Evolutionary conservation across 2,113 vertebrate genomes (phyloP), one percentile per base, ranked within the genome.

Genomic region (Osmerus eperlanus): DNA sequence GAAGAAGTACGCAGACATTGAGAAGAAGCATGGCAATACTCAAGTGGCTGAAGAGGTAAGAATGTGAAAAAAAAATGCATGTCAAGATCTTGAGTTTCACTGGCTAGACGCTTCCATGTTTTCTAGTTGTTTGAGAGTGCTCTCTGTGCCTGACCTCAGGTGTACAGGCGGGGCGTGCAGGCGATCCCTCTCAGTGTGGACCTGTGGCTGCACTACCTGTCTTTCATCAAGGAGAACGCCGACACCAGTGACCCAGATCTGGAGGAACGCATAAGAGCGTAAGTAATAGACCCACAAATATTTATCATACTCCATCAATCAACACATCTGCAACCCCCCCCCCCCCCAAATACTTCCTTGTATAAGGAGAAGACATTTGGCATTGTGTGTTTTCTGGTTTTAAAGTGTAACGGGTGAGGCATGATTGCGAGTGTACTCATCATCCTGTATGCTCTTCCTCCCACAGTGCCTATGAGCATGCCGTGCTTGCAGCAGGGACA

Each of bases 121-220:
- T 15, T 21, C 61, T 16, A 91, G 92, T 92, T 92, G 84, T 89
- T 92, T 91, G 87, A 93, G 86, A 87, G 89, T 75, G 91, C 91
- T 90, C 74, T 90, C 87, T 93, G 11, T 92, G 36, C 90, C 81
- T 81, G 79, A 92, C 92, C 84, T 65, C 91, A 99, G 97, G 97
- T 98, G 4, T 99, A 98, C 90, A 94, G 97, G 67, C 92, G 95
- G 87, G 97, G 97, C 63, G 93, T 99, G 79, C 96, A 98, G 90
- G 97, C 95, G 80, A 97, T 99, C 85, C 97, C 97, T 75, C 95
- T 99, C 84, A 99, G 97, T 78, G 96, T 99, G 83, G 97, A 99
- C 84, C 93, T 99, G 73, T 99, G 97, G 97, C 91, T 99, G 84
- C 97, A 98, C 88, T 99, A 98, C 87, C 92, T 99, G 87, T 94